Evolutionary conservation across 1,140 invertebrate species (phyloP), one percentile per base, ranked within the genome.

Genomic region (Zelostemma sp.): DNA sequence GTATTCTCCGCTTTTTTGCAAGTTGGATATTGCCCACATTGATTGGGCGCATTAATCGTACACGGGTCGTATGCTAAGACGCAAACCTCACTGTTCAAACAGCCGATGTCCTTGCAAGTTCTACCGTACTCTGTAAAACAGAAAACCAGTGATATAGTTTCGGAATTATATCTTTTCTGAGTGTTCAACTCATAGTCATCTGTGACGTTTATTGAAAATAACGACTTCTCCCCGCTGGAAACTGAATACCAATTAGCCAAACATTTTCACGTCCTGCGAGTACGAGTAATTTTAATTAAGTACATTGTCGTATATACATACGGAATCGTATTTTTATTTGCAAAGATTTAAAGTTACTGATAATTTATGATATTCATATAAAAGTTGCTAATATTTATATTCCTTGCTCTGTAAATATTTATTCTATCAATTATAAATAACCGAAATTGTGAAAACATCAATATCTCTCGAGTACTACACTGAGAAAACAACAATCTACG

Each of bases 91-190:
- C 86, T 90, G 71, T 88, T 90, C 17, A 88, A 81, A 73, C 92
- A 93, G 49, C 91, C 91, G 70, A 93, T 93, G 74, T 93, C 92
- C 68, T 88, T 88, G 78, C 92, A 93, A 9, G 87, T 88, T 68
- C 92, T 88, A 48, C 92, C 92, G 79, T 92, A 93, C 85, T 93
- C 91, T 93, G 79, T 1, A 85, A 87, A 47, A 16, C 1, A 47
- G 11, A 11, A 21, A 47, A 47, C n/a, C n/a, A 21, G 14, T 17
- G 11, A 18, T 21, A 43, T 41, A 19, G 2, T 8, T 35, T 43
- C 25, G 31, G 3, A 35, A 15, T 17, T 8, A 47, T 33, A 41
- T 1, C 18, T 49, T 31, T 19, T 16, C 9, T 49, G 4, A 11
- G 14, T 8, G 4, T 33, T 33, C 16, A 2, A 21, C 41, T 21